Evolutionary conservation across 1,140 invertebrate genomes (phyloP).

Genomic region (Apis florea): DNA sequence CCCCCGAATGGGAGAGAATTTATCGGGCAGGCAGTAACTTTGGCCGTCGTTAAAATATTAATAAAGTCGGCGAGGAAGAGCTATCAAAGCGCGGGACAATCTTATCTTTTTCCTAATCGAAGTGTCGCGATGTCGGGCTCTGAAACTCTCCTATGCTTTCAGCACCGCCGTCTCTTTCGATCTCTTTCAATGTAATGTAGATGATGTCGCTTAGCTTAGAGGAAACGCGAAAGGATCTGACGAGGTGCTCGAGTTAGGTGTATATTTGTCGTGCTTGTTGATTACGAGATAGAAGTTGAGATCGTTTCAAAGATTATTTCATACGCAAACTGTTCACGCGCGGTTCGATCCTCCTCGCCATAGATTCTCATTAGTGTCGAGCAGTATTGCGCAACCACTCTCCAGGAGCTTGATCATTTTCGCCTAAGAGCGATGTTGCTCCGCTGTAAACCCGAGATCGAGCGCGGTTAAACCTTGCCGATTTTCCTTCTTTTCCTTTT

Average conservation of each 20-base stretch:
- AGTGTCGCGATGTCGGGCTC: not conserved
- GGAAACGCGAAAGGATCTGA: no score
- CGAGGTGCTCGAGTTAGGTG: no score
- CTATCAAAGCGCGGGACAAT: not conserved
- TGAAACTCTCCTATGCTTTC: no score
- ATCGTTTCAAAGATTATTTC: no score
- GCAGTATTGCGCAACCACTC: constrained; percentile 10
- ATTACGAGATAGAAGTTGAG: no score
- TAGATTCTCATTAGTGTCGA: constrained; percentile 53
- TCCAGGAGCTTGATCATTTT: constrained; percentile 28
- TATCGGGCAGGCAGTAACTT: not conserved
- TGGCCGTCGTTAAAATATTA: not conserved
- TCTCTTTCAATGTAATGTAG: no score
- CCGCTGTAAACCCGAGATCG: constrained; percentile 24
- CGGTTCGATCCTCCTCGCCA: constrained; percentile 12
- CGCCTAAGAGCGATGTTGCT: constrained; percentile 26
- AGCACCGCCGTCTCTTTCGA: no score
- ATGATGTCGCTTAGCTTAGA: no score
- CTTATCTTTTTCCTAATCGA: not conserved
- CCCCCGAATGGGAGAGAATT: not conserved
- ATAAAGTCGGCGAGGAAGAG: no score
- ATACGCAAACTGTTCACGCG: fast-evolving
- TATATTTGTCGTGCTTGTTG: no score
- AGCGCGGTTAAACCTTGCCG: not conserved
- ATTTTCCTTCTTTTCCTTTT: no score